Percentiles rank a stretch among this genome's conserved stretches.
phyloP scores from a whole-genome alignment of 2,797 vertebrate genomes.

The Dryobates pubescens region DNA sequence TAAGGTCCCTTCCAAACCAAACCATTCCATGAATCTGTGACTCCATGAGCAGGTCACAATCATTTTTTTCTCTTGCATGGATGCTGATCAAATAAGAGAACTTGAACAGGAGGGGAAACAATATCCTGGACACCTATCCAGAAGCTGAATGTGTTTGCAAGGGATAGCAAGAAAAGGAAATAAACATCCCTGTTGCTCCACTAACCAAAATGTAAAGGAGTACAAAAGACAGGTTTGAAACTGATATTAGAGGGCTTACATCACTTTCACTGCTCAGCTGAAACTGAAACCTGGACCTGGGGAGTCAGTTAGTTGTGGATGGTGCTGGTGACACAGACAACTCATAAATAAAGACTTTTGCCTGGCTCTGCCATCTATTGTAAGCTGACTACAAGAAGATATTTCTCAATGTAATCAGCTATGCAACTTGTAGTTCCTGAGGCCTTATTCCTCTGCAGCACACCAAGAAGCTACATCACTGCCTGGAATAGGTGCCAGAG shows the following conservation, averaged over 20 bases:
- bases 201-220: background rate
- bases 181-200: background rate
- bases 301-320: background rate
- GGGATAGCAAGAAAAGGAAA: background rate
- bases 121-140: background rate
- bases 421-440: background rate
- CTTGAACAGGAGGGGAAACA: background rate
- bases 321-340: background rate
- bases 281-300: background rate
- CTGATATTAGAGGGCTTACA: background rate
- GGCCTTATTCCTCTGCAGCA: background rate
- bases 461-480: background rate
- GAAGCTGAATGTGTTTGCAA: background rate
- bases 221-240: background rate
- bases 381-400: background rate
- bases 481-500: background rate
- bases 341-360: background rate
- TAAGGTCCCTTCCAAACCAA: too few species aligned
- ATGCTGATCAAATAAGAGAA: background rate
- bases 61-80: background rate
- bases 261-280: background rate
- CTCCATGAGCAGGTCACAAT: background rate
- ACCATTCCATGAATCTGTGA: too few species aligned
- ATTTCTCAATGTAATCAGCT: background rate
- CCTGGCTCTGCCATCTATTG: background rate